phyloP scores from a whole-genome alignment of 2,797 vertebrate species.

The Graptemys geographica region DNA sequence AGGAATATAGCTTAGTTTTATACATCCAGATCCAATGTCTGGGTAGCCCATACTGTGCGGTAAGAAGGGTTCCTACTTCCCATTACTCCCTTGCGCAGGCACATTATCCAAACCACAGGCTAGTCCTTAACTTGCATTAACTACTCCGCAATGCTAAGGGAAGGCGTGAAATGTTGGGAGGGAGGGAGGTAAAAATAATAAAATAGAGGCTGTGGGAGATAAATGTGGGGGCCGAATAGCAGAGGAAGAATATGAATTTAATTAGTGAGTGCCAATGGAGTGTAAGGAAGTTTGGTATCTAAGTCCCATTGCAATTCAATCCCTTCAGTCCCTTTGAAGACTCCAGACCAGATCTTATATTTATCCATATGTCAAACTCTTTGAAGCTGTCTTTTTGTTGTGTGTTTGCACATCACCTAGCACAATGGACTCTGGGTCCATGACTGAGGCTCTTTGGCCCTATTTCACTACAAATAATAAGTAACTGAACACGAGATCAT shows the following conservation, averaged over 20 bases:
- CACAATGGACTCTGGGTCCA: neutral
- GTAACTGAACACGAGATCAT: neutral
- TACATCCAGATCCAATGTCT: neutral
- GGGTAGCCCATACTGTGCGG: neutral
- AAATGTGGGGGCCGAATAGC: neutral
- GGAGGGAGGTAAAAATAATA: neutral
- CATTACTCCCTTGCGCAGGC: neutral
- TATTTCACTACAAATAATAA: neutral
- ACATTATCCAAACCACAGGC: neutral
- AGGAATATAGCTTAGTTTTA: no score
- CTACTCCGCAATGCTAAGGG: neutral
- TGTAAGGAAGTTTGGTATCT: neutral
- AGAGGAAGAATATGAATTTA: neutral
- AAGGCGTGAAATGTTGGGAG: neutral
- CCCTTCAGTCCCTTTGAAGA: neutral
- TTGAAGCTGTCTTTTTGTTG: neutral
- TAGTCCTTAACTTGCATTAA: neutral
- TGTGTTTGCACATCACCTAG: neutral
- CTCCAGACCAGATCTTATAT: neutral
- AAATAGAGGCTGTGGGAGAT: neutral
- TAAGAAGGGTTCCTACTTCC: neutral
- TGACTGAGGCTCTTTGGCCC: neutral
- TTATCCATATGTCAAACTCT: neutral
- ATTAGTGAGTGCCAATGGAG: neutral
- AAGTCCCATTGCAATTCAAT: neutral